phyloP scores from a whole-genome alignment of 2,888 invertebrate genomes.

The Sesia bembeciformis region DNA sequence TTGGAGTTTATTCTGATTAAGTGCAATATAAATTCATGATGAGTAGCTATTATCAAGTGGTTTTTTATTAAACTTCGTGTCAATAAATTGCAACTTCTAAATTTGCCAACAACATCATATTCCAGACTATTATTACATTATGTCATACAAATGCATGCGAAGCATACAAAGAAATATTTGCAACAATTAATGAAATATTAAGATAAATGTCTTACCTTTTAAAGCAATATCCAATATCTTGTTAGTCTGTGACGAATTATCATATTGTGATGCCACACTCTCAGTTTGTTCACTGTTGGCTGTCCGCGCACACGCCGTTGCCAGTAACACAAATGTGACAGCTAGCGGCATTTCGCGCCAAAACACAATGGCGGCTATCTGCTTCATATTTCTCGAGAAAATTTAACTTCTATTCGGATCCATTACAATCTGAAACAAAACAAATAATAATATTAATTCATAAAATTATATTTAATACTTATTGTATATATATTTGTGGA shows the following conservation, averaged over 20 bases:
- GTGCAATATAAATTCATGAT: conserved; percentile 5
- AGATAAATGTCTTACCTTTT: conserved; percentile 34
- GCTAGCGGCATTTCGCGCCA: conserved; percentile 62
- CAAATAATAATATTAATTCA: not conserved
- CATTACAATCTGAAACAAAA: conserved; percentile 67
- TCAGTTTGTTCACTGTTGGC: conserved; percentile 19
- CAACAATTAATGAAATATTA: no score
- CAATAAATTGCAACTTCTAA: no score
- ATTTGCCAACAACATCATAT: no score
- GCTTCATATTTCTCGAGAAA: conserved; percentile 51
- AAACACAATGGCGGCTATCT: conserved; percentile 42
- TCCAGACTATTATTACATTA: no score
- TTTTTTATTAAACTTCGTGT: no score
- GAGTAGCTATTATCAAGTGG: not conserved
- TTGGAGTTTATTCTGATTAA: conserved; percentile 4
- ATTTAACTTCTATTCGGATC: conserved; percentile 56
- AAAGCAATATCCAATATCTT: conserved; percentile 41
- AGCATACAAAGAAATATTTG: no score
- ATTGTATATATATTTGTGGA: not conserved
- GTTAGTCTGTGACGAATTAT: not conserved
- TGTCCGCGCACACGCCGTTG: conserved; percentile 38
- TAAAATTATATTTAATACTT: not conserved
- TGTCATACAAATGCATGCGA: no score
- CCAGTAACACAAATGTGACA: conserved; percentile 39
- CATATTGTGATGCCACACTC: not conserved